phyloP scores from a whole-genome alignment of 2,797 vertebrate species.

The Mormyrops attenuatus region DNA sequence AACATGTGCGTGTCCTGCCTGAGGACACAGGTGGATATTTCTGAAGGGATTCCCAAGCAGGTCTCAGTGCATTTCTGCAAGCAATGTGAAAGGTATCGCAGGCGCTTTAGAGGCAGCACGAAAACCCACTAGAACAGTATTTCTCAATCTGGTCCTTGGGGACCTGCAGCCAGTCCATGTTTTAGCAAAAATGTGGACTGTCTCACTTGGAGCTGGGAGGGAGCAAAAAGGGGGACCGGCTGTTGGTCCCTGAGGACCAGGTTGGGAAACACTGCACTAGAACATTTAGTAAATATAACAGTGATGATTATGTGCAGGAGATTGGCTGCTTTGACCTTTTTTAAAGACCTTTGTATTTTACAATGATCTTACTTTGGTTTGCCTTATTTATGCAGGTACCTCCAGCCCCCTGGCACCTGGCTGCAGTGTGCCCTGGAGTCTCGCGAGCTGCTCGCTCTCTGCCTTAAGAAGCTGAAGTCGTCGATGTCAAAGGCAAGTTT shows the following conservation, averaged over 20 bases:
- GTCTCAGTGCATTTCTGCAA: slow-evolving; percentile 88
- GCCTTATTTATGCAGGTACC: slow-evolving; percentile 64
- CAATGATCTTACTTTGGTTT: not conserved
- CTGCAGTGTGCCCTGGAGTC: slow-evolving; percentile 88
- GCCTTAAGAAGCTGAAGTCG: slow-evolving; percentile 89
- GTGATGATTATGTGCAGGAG: not conserved
- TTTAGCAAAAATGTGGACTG: not conserved
- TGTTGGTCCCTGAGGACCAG: not conserved
- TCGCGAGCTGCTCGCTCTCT: slow-evolving; percentile 85
- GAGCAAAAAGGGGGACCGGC: not conserved
- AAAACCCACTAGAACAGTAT: not conserved
- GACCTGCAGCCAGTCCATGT: not conserved
- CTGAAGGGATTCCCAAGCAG: slow-evolving; percentile 93
- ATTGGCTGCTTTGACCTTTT: not conserved
- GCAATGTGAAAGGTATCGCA: slow-evolving; percentile 86
- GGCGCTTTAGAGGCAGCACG: not conserved
- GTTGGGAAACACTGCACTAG: not conserved
- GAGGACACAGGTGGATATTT: slow-evolving; percentile 87
- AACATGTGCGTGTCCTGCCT: slow-evolving; percentile 94
- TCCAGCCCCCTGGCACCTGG: slow-evolving; percentile 89
- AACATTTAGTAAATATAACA: not conserved
- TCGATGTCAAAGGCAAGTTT: slow-evolving; percentile 79
- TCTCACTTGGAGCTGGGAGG: not conserved
- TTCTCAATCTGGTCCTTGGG: not conserved
- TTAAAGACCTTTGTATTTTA: not conserved